Percentiles rank a stretch among this genome's conserved stretches.
Evolutionary conservation across 1,140 invertebrate species (phyloP).

Genomic region (silkworm (Bombyx mori)): DNA sequence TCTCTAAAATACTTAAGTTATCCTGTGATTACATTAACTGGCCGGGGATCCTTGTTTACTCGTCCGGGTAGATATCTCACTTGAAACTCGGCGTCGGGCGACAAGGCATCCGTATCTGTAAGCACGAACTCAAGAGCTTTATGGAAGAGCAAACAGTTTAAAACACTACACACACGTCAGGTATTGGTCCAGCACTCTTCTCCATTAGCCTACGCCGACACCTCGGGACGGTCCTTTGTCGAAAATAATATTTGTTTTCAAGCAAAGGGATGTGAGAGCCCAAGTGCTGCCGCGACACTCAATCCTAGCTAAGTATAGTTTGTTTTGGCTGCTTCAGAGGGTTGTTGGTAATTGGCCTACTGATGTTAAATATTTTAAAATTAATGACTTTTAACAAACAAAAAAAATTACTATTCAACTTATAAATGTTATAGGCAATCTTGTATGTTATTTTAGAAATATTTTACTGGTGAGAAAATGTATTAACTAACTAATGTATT

Average conservation of each 20-base stretch:
- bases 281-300: slow-evolving; percentile 57
- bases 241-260: slow-evolving; percentile 56
- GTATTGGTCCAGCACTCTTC: slow-evolving; percentile 62
- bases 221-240: slow-evolving; percentile 51
- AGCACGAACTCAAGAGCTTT: slow-evolving; percentile 49
- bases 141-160: slow-evolving; percentile 66
- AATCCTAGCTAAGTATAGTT: slow-evolving; percentile 42
- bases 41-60: slow-evolving; percentile 15
- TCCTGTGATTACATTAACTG: slow-evolving; percentile 1
- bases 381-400: too few relatives aligned
- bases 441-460: too few relatives aligned
- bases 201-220: slow-evolving; percentile 63
- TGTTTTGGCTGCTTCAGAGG: slow-evolving; percentile 46
- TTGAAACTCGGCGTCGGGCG: slow-evolving; percentile 17
- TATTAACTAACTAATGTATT: too few relatives aligned
- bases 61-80: slow-evolving; percentile 20
- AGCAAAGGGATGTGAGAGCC: slow-evolving; percentile 23
- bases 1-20: slow-evolving; percentile 4
- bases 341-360: slow-evolving; percentile 34
- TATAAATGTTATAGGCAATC: too few relatives aligned
- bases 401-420: too few relatives aligned
- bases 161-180: slow-evolving; percentile 53
- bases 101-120: slow-evolving; percentile 28
- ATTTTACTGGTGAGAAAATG: too few relatives aligned
- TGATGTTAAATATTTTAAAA: slow-evolving; percentile 4